Evolutionary conservation across 2,888 invertebrate species (phyloP).

Genomic region (Xylota segnis): DNA sequence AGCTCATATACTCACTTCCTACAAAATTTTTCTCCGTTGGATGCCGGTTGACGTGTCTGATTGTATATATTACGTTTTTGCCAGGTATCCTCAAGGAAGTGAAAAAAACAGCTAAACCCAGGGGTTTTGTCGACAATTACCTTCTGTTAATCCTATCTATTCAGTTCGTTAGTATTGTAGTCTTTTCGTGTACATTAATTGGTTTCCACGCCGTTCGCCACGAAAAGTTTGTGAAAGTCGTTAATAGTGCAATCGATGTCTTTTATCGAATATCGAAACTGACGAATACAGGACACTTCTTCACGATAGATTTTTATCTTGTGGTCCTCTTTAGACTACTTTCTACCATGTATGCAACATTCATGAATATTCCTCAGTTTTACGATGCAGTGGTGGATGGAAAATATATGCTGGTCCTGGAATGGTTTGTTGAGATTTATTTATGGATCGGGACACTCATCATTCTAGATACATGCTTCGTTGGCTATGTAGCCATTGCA

Average conservation of each 20-base stretch:
- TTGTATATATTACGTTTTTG: background rate
- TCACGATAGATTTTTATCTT: background rate
- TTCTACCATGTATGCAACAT: background rate
- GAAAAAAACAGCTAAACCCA: background rate
- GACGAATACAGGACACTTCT: background rate
- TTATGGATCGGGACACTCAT: constrained; percentile 24
- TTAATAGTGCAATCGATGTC: constrained; percentile 25
- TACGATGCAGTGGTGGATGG: background rate
- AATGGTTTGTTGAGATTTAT: background rate
- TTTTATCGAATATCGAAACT: constrained; percentile 29
- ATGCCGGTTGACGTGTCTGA: constrained; percentile 1
- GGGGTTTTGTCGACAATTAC: background rate
- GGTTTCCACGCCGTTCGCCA: background rate
- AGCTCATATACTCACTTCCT: background rate
- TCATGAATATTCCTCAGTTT: background rate
- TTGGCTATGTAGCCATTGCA: background rate
- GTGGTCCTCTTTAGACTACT: constrained; percentile 5
- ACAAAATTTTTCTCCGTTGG: background rate
- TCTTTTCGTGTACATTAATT: constrained; percentile 5
- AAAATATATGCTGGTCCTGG: background rate
- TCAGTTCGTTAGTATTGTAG: background rate
- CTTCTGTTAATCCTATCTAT: background rate
- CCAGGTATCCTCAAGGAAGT: background rate
- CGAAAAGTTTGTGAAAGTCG: constrained; percentile 4
- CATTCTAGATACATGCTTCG: constrained; percentile 5